Base-by-base conservation (phyloP, 2,113 vertebrate species). In the Pangasianodon hypophthalmus region DNA sequence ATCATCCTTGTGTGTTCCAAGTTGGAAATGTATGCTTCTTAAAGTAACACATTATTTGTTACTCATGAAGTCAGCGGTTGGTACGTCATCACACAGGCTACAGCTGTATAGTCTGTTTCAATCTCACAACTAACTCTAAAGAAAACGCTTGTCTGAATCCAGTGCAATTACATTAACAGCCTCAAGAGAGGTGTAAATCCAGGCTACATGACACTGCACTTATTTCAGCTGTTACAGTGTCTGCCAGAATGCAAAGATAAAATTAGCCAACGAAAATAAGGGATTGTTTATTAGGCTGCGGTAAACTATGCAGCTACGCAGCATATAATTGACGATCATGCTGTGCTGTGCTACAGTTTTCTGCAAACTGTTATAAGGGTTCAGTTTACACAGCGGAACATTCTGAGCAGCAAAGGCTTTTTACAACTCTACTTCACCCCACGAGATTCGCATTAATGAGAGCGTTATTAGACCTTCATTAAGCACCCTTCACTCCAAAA, bases 381-480 rank as follows among this genome's bases (percentile, higher is more conserved):
- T 87, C 80, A 69, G 75, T 82, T 87, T 87, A 81, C 44, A 89
- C 88, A 41, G 84, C 6, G 19, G 80, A 90, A 62, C 60, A 87
- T 85, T 86, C 52, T 56, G 64, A 67, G 90, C 84, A 19, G 86
- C 46, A 75, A 84, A 86, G 64, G 73, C 52, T 32, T 83, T 52
- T 81, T 64, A 87, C 73, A 87, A 81, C 62, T 37, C 5, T 5
- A 48, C 60, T 71, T 69, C 81, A 26, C 87, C 56, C 62, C 56
- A 85, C 46, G 85, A 69, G 85, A 85, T 86, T 81, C 29, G 9
- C 56, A 64, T 86, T 91, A 92, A 90, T 62, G 91, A 88, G 92
- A 58, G 54, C 46, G 32, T 62, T 83, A 93, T 90, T 91, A 79
- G 85, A 82, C 87, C 37, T 84, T 69, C 56, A 90, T 90, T 84